phyloP scores from a whole-genome alignment of 2,797 vertebrate species.

The Meda fulgida region DNA sequence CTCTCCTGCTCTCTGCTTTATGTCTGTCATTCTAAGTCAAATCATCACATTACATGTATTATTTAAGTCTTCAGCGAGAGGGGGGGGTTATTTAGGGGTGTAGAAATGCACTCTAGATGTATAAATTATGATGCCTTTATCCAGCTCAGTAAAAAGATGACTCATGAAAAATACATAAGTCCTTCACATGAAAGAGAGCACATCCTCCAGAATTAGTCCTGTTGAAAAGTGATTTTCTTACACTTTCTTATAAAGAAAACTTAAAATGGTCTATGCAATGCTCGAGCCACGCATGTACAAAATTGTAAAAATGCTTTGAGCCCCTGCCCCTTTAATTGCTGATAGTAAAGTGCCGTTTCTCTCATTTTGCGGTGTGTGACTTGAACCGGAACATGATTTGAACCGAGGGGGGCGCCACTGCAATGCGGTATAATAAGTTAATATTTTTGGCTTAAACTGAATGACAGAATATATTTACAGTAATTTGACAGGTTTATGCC shows the following conservation, averaged over 20 bases:
- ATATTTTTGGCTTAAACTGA: not conserved
- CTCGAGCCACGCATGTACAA: too few relatives aligned
- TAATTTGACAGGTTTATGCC: not conserved
- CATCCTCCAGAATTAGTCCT: not conserved
- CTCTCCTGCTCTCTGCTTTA: constrained; percentile 11
- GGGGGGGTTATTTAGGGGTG: constrained; percentile 53
- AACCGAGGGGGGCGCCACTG: too few relatives aligned
- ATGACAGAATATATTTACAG: not conserved
- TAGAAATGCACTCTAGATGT: constrained; percentile 47
- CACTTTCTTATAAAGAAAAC: not conserved
- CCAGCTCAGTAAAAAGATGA: constrained; percentile 36
- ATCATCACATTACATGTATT: constrained; percentile 9
- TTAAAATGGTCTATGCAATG: not conserved
- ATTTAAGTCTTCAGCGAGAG: constrained; percentile 37
- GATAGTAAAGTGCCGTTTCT: too few relatives aligned
- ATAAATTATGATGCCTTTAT: constrained; percentile 58
- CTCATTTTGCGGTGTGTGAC: too few relatives aligned
- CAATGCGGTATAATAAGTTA: not conserved
- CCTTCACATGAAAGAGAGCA: not conserved
- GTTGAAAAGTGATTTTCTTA: not conserved
- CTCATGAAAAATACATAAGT: constrained; percentile 39
- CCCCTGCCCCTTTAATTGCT: too few relatives aligned
- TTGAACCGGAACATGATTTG: too few relatives aligned
- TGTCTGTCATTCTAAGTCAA: constrained; percentile 22
- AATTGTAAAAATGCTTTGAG: too few relatives aligned